Evolutionary conservation across 23 tunicate species (phyloP), one percentile per base, ranked within the genome.

Genomic region (Phallusia fumigata): DNA sequence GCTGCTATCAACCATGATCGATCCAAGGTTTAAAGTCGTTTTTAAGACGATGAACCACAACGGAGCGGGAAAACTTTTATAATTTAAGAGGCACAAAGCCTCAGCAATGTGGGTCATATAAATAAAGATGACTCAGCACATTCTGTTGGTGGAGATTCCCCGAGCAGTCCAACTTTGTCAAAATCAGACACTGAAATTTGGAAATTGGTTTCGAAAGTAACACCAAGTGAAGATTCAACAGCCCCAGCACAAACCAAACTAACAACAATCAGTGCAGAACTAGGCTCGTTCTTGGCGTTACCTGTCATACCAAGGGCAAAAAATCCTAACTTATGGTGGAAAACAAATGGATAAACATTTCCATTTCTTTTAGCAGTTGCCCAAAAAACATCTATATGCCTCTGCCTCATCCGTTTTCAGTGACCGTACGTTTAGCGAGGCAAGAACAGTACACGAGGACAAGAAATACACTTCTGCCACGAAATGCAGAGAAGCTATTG

Each of bases 371-470:
- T 18, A 51, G 18, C 18, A 13, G 18, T 51, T 51, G 58, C 58
- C 18, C 15, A 18, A 18, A 51, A 51, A 18, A n/a, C n/a, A n/a
- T n/a, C 18, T 51, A 18, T 51, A 18, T 51, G 58, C 58, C 18
- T 18, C 58, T 51, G 58, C 58, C 15, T 51, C 58, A 51, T n/a
- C n/a, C n/a, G n/a, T n/a, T n/a, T n/a, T n/a, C n/a, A n/a, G n/a
- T n/a, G n/a, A n/a, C n/a, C n/a, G 82, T 16, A 19, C 49, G 33
- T 79, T 79, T 45, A 35, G 64, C 31, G 82, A 79, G 30, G 82
- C 82, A 35, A 30, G 82, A 79, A 79, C 45, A 36, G 65, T 79
- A 6, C 45, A 35, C 45, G 65, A 79, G 45, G 82, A 79, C 12
- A 79, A 64, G 82, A 13, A 35, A 28, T 79, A 64, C 64, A n/a